These are phyloP conservation scores for Aricia artaxerxes DNA, from an alignment of 2,888 invertebrate genomes.

Conservation along the genomic window DNA sequence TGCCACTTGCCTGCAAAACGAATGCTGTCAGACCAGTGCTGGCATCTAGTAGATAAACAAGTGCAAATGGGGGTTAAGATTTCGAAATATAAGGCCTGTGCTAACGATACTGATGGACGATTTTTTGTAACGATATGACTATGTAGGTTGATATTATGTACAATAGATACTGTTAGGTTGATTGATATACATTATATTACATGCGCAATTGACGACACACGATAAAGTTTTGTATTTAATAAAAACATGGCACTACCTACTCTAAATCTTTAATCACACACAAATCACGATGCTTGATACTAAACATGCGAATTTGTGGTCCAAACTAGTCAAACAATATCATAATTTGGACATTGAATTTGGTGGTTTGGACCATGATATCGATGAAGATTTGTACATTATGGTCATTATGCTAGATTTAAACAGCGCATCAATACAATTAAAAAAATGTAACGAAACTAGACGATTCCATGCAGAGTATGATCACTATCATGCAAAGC, in stretches of 20 bases:
- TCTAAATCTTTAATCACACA: not conserved
- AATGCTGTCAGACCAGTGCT: not conserved
- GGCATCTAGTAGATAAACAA: slow-evolving; percentile 2
- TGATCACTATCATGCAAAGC: slow-evolving; percentile 10
- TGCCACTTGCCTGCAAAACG: slow-evolving; percentile 78
- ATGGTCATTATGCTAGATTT: not conserved
- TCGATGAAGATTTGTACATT: not conserved
- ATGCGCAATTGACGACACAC: not conserved
- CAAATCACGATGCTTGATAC: not conserved
- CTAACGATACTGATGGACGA: not conserved
- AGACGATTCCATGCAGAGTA: not conserved
- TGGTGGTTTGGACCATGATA: not conserved
- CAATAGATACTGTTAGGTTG: slow-evolving; percentile 4
- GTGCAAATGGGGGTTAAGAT: slow-evolving; percentile 3
- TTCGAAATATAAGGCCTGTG: slow-evolving; percentile 12
- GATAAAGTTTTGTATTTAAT: not conserved
- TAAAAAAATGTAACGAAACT: too few species aligned
- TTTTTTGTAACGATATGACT: not conserved
- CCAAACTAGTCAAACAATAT: not conserved
- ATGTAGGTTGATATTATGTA: not conserved
- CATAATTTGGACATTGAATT: not conserved
- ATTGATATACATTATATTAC: not conserved
- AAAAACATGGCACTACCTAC: not conserved
- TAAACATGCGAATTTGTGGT: not conserved
- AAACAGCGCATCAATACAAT: not conserved